These are phyloP conservation scores for Chaetodon auriga DNA, from an alignment of 2,113 vertebrate genomes.

Conservation along the genomic window DNA sequence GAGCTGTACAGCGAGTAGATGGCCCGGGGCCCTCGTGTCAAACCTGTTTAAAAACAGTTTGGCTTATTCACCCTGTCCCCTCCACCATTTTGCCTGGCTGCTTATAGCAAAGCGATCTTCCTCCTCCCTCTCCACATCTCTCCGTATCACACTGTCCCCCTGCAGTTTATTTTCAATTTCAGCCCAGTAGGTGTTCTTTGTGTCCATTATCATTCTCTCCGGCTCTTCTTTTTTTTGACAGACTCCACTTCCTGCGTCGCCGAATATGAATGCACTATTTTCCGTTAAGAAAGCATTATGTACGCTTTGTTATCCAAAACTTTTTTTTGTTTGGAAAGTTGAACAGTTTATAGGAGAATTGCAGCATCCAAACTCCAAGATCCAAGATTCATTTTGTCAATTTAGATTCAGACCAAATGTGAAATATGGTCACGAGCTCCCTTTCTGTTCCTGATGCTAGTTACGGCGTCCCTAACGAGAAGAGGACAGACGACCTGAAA, in stretches of 20 bases:
- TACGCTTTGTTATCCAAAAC: neutral
- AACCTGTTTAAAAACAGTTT: constrained; percentile 65
- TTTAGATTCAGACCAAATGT: no score
- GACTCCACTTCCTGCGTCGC: neutral
- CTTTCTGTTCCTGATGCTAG: no score
- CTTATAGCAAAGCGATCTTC: constrained; percentile 59
- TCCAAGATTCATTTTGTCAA: no score
- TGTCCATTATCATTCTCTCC: constrained; percentile 46
- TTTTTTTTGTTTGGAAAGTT: neutral
- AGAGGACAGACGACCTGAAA: no score
- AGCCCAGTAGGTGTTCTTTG: constrained; percentile 40
- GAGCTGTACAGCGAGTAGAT: constrained; percentile 55
- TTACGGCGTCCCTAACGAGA: no score
- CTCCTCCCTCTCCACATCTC: constrained; percentile 46
- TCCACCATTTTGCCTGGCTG: constrained; percentile 42
- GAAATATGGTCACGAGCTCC: no score
- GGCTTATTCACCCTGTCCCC: constrained; percentile 56
- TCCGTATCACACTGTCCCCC: constrained; percentile 39
- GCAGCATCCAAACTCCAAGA: neutral
- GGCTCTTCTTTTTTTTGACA: constrained; percentile 2
- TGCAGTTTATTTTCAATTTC: constrained; percentile 64
- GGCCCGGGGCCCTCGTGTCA: constrained; percentile 51
- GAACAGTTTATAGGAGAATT: neutral
- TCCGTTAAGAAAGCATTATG: constrained; percentile 30
- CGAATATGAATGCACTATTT: constrained; percentile 3